Base-by-base conservation (phyloP, 2,888 invertebrate genomes). In the Phoenoteleia sp. region DNA sequence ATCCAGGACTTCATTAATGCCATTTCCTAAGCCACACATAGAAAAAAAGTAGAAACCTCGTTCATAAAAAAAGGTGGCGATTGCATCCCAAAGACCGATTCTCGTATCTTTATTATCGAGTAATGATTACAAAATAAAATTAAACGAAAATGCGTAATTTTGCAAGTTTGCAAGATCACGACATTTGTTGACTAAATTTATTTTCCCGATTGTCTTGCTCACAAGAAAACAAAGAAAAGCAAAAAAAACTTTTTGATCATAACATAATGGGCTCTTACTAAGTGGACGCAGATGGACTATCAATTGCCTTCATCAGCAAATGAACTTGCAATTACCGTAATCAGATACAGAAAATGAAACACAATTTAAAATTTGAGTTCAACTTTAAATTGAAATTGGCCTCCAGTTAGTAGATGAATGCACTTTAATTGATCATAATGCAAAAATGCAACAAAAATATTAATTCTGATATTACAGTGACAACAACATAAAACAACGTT, bases 1-100 rank as follows among this genome's bases (percentile, higher is more conserved):
- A 93, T 93, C 93, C 93, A 93, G 29, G 93, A 93, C 54, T 93
- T 93, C 69, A 92, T 93, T 83, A 93, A 87, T 82, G 93, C 92
- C 74, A 91, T 85, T 86, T 93, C 93, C 93, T 93, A 81, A 60
- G 84, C 69, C 84, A 84, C 62, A 71, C 64, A 82, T 15, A 62
- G 25, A 54, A 54, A 77, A 56, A 77, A 84, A 66, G 27, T 39
- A 62, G 58, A 77, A 60, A 67, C 69, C 49, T 49, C 21, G 66
- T 74, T 71, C 72, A 74, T 52, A 71, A 74, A 83, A 83, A 82
- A 75, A 81, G 6, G 81, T 69, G 81, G 75, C 76, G 21, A 64
- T 15, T 56, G 21, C 21, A 23, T 54, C 45, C 23, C 56, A 27
- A 56, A 13, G 69, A 81, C 69, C 62, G 75, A 69, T 64, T 54